Evolutionary conservation across 2,797 vertebrate species (phyloP).

Genomic region (Spinus pinus): DNA sequence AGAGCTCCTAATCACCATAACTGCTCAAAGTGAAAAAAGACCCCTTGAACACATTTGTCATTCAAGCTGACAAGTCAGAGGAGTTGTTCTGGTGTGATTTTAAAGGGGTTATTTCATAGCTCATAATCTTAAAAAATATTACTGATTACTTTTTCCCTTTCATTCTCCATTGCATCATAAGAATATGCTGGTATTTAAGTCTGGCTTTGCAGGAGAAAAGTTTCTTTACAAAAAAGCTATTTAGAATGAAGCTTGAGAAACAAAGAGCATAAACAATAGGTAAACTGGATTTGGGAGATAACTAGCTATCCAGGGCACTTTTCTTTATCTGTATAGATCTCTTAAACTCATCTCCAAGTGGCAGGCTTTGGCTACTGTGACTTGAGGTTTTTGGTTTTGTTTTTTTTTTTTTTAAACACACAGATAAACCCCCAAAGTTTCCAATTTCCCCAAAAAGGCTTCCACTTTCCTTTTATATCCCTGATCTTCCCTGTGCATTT

Average conservation of each 20-base stretch:
- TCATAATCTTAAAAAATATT: background rate
- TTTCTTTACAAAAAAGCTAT: background rate
- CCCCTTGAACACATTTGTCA: background rate
- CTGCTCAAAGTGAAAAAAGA: background rate
- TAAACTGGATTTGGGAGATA: conserved; percentile 17
- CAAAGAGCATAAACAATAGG: conserved; percentile 18
- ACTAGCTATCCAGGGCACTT: background rate
- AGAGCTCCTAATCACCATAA: background rate
- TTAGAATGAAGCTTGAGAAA: background rate
- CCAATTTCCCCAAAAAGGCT: background rate
- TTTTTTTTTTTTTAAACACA: background rate
- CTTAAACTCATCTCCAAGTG: conserved; percentile 27
- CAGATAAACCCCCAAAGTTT: background rate
- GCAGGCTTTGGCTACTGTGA: background rate
- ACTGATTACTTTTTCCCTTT: background rate
- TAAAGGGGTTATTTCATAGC: background rate
- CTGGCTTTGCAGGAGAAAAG: background rate
- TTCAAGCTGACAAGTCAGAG: background rate
- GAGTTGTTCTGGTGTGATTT: background rate
- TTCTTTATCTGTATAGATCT: conserved; percentile 1
- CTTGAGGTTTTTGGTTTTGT: background rate
- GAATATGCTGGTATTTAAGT: background rate
- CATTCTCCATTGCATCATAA: background rate
- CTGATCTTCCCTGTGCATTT: background rate
- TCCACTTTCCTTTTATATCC: background rate